phyloP scores from a whole-genome alignment of 1,140 invertebrate species.

The Ostrea edulis region DNA sequence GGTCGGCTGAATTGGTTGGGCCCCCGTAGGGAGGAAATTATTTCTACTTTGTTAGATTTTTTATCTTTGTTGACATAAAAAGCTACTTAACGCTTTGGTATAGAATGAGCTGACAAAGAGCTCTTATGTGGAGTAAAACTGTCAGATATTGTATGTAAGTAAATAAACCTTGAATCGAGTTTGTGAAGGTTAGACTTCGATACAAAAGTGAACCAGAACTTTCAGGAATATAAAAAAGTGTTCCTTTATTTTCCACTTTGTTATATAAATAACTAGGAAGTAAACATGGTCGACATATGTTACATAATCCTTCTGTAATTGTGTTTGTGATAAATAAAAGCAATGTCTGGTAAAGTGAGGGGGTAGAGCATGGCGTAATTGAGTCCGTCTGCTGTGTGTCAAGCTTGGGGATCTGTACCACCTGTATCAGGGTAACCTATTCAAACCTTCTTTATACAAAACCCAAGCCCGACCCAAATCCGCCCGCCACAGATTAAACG shows the following conservation, averaged over 20 bases:
- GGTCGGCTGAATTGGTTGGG: conserved; percentile 15
- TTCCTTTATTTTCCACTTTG: neutral
- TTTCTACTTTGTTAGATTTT: conserved; percentile 31
- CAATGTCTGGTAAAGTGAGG: neutral
- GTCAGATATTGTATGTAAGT: neutral
- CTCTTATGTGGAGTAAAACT: conserved; percentile 19
- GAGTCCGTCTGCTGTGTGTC: conserved; percentile 6
- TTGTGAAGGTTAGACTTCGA: too few species aligned
- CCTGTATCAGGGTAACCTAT: neutral
- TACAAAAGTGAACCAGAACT: too few species aligned
- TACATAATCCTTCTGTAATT: neutral
- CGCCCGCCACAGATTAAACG: neutral
- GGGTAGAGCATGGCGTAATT: neutral
- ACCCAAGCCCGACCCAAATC: conserved; percentile 11
- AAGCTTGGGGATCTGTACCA: neutral
- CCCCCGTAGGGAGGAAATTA: conserved; percentile 35
- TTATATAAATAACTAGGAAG: neutral
- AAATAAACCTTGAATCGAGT: too few species aligned
- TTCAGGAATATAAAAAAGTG: too few species aligned
- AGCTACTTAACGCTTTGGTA: conserved; percentile 35
- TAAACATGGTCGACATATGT: neutral
- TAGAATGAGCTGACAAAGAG: conserved; percentile 28
- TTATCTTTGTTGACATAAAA: conserved; percentile 22
- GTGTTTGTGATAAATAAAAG: conserved; percentile 7
- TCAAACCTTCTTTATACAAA: conserved; percentile 6